A percentile compares a stretch with the other conserved stretches of the same genome.
Evolutionary conservation across 2,797 vertebrate species (phyloP).

Genomic region (Tolypeutes matacus): DNA sequence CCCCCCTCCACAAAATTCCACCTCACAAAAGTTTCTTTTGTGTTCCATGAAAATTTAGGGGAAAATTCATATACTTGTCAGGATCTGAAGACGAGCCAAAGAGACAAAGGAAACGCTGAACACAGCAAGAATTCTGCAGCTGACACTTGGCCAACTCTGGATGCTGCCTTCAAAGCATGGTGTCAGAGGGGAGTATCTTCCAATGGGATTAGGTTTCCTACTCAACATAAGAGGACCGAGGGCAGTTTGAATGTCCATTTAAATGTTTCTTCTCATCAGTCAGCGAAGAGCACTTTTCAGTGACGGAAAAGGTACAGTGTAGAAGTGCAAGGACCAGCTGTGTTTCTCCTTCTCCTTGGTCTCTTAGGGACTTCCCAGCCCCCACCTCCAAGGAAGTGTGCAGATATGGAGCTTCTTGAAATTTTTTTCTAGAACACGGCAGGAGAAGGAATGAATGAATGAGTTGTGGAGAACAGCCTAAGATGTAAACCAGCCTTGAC

Average conservation of each 20-base stretch:
- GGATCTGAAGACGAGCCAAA: not conserved
- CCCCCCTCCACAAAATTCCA: not conserved
- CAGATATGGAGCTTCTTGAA: not conserved
- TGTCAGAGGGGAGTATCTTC: not conserved
- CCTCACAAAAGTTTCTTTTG: slow-evolving; percentile 50
- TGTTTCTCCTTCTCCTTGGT: not conserved
- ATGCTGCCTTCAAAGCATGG: not conserved
- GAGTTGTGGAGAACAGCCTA: not conserved
- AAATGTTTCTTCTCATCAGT: not conserved
- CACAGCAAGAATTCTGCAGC: not conserved
- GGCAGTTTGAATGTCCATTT: not conserved
- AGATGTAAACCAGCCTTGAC: not conserved
- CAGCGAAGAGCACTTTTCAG: not conserved
- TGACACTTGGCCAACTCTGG: not conserved
- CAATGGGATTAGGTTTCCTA: not conserved
- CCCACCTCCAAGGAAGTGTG: accelerated
- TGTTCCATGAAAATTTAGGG: slow-evolving; percentile 56
- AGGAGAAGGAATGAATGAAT: not conserved
- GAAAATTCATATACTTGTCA: slow-evolving; percentile 53
- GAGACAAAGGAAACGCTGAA: slow-evolving; percentile 22
- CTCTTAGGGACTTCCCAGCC: not conserved
- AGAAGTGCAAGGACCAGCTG: not conserved
- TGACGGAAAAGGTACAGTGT: not conserved
- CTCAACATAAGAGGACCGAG: not conserved
- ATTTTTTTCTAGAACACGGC: not conserved